phyloP scores from a whole-genome alignment of 2,888 invertebrate species.

The Xiphydria camelus region DNA sequence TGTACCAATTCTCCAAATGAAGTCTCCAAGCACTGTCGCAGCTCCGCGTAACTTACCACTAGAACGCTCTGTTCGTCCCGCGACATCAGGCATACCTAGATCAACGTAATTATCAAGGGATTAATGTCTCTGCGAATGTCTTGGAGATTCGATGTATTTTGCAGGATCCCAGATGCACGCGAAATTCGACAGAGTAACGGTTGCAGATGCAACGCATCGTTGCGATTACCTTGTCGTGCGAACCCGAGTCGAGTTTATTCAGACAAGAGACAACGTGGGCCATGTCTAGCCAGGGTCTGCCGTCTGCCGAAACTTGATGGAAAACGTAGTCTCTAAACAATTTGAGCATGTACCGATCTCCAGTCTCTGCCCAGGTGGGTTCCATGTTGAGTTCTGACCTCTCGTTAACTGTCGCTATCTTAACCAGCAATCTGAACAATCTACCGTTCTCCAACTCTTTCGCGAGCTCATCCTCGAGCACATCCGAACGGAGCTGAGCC shows the following conservation, averaged over 20 bases:
- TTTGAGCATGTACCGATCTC: conserved; percentile 97
- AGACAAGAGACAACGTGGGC: conserved; percentile 92
- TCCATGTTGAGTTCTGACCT: conserved; percentile 94
- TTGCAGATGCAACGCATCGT: no score
- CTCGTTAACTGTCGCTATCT: conserved; percentile 93
- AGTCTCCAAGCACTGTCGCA: conserved; percentile 92
- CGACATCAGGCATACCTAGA: conserved; percentile 93
- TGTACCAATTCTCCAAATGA: conserved; percentile 83
- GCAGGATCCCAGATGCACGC: no score
- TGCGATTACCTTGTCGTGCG: conserved; percentile 78
- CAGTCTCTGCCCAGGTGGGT: conserved; percentile 95
- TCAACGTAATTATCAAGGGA: conserved; percentile 17
- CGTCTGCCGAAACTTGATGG: conserved; percentile 91
- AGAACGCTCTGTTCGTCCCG: conserved; percentile 95
- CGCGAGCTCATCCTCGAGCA: conserved; percentile 86
- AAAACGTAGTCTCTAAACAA: conserved; percentile 97
- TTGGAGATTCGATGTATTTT: no score
- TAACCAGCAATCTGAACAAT: conserved; percentile 85
- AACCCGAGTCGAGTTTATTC: conserved; percentile 88
- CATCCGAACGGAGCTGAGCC: conserved; percentile 83
- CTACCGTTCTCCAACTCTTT: conserved; percentile 96
- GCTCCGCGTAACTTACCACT: conserved; percentile 92
- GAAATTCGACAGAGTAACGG: no score
- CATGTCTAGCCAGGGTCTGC: conserved; percentile 95
- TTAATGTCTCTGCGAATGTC: no score